phyloP scores from a whole-genome alignment of 2,888 invertebrate genomes.

The Serrognathus titanus region DNA sequence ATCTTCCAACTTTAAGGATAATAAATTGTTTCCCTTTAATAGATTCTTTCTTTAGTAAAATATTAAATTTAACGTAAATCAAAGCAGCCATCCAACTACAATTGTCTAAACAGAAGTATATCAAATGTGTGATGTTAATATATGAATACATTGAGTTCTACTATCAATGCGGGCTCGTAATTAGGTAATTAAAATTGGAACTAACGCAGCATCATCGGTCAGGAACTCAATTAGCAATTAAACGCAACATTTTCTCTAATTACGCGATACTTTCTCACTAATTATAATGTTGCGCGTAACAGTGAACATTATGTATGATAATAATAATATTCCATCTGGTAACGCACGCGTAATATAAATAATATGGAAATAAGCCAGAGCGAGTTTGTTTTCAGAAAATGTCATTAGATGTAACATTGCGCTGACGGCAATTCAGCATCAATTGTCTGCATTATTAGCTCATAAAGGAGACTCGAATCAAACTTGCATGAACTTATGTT shows the following conservation, averaged over 20 bases:
- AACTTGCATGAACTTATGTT: slow-evolving; percentile 11
- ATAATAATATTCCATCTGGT: slow-evolving; percentile 11
- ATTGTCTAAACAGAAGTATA: no score
- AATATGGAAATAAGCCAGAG: not conserved
- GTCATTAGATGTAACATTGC: slow-evolving; percentile 30
- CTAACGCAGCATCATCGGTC: slow-evolving; percentile 47
- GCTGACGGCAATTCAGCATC: slow-evolving; percentile 27
- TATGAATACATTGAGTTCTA: not conserved
- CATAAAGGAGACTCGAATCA: slow-evolving; percentile 13
- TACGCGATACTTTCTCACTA: slow-evolving; percentile 52
- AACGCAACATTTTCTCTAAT: slow-evolving; percentile 56
- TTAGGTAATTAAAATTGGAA: slow-evolving; percentile 57
- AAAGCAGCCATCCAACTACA: no score
- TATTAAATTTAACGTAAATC: no score
- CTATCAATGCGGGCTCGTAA: slow-evolving; percentile 49
- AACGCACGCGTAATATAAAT: no score
- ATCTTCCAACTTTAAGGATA: no score
- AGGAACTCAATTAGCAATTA: slow-evolving; percentile 56
- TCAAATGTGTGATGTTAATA: not conserved
- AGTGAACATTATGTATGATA: slow-evolving; percentile 14
- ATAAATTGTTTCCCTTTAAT: no score
- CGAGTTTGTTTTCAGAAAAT: slow-evolving; percentile 26
- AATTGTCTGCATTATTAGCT: slow-evolving; percentile 25
- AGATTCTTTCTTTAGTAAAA: no score
- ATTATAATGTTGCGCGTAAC: slow-evolving; percentile 38